Base-by-base conservation (phyloP, 2,888 invertebrate genomes). In the Willowsia nigromaculata region DNA sequence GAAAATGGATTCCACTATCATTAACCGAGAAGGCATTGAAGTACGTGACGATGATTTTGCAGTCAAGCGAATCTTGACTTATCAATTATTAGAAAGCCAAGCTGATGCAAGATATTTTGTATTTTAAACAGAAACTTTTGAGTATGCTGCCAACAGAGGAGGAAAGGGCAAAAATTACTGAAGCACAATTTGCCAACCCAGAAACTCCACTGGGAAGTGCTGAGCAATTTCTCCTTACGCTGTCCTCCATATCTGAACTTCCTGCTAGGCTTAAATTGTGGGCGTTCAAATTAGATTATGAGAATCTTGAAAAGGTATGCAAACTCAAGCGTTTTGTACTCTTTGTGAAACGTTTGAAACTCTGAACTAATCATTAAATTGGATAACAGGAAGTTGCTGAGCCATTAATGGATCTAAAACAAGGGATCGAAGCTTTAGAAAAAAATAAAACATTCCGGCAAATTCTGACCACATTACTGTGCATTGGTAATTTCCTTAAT, bases 221-320 rank as follows among this genome's bases (percentile, higher is more conserved):
- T 0, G 99, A 99, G 94, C 99, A 99, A 94, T 99, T 99, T 94
- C 96, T 99, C n/a, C 95, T 99, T 62, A 99, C 98, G 25, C 95
- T 99, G 92, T 97, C 98, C 43, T 98, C 99, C 71, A 98, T 99
- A 93, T 98, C 97, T 62, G 99, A 99, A 94, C 95, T 99, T 90
- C 96, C 97, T 76, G 98, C 98, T 65, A 95, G 99, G 93, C 95
- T 99, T 37, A 97, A 97, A 94, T 95, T 99, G 91, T 99, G 99
- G 99, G 97, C 99, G 90, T 99, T 99, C 95, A 99, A 99, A 94
- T 95, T 99, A 92, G 99, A 99, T 95, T 99, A 99, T 94, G 99
- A 99, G 94, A 97, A 97, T 94, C 96, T 97, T 93, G 99, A 99
- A 95, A 95, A 96, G 94, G 98, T 97, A 94, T 18, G 53, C 6